Evolutionary conservation across 1,140 invertebrate species (phyloP), one percentile per base, ranked within the genome.

Genomic region (Tetraneura akinire): DNA sequence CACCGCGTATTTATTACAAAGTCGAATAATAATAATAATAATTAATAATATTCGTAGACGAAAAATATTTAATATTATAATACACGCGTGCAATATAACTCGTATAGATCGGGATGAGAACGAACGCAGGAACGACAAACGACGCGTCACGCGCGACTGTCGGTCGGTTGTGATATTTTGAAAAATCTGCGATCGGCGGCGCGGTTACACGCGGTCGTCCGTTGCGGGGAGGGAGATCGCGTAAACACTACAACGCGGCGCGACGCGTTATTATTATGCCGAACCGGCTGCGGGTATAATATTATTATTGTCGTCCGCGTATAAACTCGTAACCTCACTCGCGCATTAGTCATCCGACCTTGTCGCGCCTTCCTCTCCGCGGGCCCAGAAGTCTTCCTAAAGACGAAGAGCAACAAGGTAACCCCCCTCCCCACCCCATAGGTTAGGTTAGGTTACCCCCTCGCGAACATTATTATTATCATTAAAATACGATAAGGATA

Each of bases 311-410:
- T 37, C 32, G 32, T 37, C 3, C 3, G 8, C 32, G 3, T 8
- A 8, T 42, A 68, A 66, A n/a, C 26, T 47, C 55, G 37, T 62
- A 62, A 62, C 55, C 55, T 45, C 55, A 26, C 70, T 66, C 45
- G 45, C 68, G 37, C 55, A 78, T 78, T 78, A 78, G 74, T 78
- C 74, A 78, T 78, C 74, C 74, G 74, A 62, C 74, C 74, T 78
- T 78, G 74, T 62, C 74, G 6, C 51, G 51, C 21, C 32, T 51
- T 51, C 71, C 14, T 29, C 49, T 9, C 53, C 26, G 18, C 26
- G 6, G 26, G 32, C 47, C 37, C 21, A 13, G 71, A 73, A 73
- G 10, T 6, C 4, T 4, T 45, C 42, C n/a, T 51, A 47, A 71
- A 8, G 26, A 45, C 16, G 29, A 47, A 73, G 9, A 49, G 68